Percentiles rank a stretch among this genome's conserved stretches.
Evolutionary conservation across 2,797 vertebrate species (phyloP).

Genomic region (Liasis olivaceus): DNA sequence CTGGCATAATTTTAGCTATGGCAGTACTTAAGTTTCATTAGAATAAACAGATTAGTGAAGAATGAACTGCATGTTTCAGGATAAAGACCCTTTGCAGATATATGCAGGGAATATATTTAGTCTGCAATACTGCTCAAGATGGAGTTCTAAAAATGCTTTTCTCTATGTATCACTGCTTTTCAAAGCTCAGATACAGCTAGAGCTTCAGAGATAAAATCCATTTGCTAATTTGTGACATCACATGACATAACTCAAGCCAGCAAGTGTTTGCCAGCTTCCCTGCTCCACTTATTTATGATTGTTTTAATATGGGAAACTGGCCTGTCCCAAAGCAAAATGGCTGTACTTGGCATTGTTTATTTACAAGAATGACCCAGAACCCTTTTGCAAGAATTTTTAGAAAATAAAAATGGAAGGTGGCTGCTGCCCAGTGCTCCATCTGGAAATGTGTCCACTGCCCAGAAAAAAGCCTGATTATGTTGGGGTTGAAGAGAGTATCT

Average conservation of each 20-base stretch:
- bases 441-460: not conserved
- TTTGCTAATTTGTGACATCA: not conserved
- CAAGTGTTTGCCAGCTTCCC: not conserved
- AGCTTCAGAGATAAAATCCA: not conserved
- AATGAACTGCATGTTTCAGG: constrained; percentile 24
- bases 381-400: not conserved
- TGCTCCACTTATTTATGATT: not conserved
- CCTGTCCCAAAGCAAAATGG: no score
- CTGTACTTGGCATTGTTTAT: no score
- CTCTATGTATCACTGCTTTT: not conserved
- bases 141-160: constrained; percentile 14
- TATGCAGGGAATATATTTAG: not conserved
- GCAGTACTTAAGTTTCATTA: not conserved
- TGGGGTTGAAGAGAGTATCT: not conserved
- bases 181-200: not conserved
- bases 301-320: not conserved
- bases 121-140: not conserved
- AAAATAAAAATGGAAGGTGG: not conserved
- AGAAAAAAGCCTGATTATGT: no score
- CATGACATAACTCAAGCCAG: not conserved
- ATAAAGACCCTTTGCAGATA: constrained; percentile 20
- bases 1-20: constrained; percentile 27
- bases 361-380: no score
- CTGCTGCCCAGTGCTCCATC: not conserved
- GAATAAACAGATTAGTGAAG: constrained; percentile 22